phyloP scores from a whole-genome alignment of 2,797 vertebrate species.

The Synanceia verrucosa region DNA sequence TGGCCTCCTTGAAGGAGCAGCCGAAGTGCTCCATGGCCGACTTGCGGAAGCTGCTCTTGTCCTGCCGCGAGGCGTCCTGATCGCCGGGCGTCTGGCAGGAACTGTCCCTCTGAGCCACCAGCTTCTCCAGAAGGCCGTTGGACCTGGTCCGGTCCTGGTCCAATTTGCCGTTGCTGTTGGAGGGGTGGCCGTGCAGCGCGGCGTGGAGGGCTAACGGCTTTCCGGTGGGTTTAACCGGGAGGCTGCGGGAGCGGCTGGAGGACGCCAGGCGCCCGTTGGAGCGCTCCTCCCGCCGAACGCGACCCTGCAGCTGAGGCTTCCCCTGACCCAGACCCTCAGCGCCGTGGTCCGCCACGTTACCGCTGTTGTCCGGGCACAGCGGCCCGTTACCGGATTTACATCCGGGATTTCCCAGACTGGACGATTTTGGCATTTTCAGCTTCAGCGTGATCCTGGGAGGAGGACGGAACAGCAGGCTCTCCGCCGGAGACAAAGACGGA shows the following conservation, averaged over 20 bases:
- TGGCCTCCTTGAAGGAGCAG: constrained; percentile 93
- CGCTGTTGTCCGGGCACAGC: constrained; percentile 84
- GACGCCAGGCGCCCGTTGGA: constrained; percentile 83
- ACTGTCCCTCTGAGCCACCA: constrained; percentile 85
- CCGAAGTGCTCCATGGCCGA: constrained; percentile 90
- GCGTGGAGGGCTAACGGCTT: constrained; percentile 89
- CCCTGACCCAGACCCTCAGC: constrained; percentile 80
- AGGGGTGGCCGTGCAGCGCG: constrained; percentile 88
- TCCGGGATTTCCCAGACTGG: constrained; percentile 79
- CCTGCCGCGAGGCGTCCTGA: constrained; percentile 79
- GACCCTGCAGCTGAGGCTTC: constrained; percentile 84
- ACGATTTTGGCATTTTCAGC: constrained; percentile 94
- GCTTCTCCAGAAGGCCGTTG: constrained; percentile 86
- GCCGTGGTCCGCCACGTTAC: constrained; percentile 69
- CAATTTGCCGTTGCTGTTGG: constrained; percentile 86
- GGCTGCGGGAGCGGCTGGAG: constrained; percentile 49
- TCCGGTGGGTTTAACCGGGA: constrained; percentile 78
- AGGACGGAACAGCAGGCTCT: constrained; percentile 89
- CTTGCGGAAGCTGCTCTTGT: constrained; percentile 86
- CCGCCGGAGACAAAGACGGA: constrained; percentile 87
- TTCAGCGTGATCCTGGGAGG: constrained; percentile 96
- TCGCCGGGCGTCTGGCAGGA: constrained; percentile 85
- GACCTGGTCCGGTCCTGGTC: constrained; percentile 82
- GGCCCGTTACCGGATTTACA: constrained; percentile 87
- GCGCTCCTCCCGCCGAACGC: constrained; percentile 82